phyloP scores from a whole-genome alignment of 2,113 vertebrate species.

The Ploceus nigricollis region DNA sequence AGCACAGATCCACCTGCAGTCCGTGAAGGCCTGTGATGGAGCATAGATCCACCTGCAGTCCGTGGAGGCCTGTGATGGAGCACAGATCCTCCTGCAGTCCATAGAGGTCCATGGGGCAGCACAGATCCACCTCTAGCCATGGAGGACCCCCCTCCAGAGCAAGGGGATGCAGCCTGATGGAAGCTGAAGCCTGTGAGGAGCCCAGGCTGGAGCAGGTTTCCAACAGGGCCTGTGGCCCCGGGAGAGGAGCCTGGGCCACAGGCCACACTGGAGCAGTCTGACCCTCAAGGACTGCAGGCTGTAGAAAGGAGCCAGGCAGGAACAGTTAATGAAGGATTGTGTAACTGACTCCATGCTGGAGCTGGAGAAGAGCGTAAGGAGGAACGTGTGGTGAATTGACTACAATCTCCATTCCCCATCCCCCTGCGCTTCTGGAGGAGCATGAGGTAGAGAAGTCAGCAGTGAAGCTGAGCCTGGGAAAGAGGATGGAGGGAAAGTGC shows the following conservation, averaged over 20 bases:
- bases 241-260: background rate
- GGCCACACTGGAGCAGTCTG: accelerated
- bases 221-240: background rate
- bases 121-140: background rate
- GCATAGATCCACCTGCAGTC: background rate
- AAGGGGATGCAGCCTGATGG: background rate
- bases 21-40: accelerated
- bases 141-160: accelerated
- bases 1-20: background rate
- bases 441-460: background rate
- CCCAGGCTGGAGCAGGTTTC: background rate
- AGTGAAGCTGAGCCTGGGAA: background rate
- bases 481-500: background rate
- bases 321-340: background rate
- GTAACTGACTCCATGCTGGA: accelerated
- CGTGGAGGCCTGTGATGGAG: accelerated
- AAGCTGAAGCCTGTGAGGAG: accelerated
- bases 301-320: background rate
- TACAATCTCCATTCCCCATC: accelerated
- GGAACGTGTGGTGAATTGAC: background rate
- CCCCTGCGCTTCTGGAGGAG: accelerated
- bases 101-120: accelerated
- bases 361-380: background rate
- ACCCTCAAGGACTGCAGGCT: background rate
- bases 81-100: background rate